Base-by-base conservation (phyloP, 2,797 vertebrate genomes). In the Brachyalestes nurse region DNA sequence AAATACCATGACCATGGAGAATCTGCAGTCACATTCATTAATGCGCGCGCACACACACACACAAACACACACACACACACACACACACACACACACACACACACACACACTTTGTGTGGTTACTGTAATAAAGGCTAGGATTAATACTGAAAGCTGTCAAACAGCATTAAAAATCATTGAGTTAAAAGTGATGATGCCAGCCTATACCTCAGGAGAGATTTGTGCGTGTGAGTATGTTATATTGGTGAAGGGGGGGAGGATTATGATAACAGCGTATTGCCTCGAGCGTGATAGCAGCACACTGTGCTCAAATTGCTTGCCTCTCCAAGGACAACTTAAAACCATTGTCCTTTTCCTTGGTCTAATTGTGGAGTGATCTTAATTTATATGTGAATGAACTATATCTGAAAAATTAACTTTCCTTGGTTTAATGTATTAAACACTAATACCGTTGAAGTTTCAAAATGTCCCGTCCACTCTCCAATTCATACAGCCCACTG, bases 101-200 rank as follows among this genome's bases (percentile, higher is more conserved):
- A 64, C 61, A 38, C 45, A 64, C 64, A 55, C 21, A 51, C 61
- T n/a, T n/a, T 62, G 60, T 65, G 58, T 13, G 7, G 25, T 14
- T 34, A 2, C 25, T 16, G 28, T 8, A 25, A 16, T 64, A 64
- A 64, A 38, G 13, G 34, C 61, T 38, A 62, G 25, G 25, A 28
- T 28, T 62, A 28, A 62, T 34, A 62, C 60, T 34, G 60, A 62
- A 62, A 28, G 60, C 13, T 62, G 60, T 34, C 60, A 62, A 62
- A 62, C 58, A 10, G 21, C 23, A 60, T 55, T 40, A 66, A 38
- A 38, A 61, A 49, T 49, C 7, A 40, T 49, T 10, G 23, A 62
- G 9, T 51, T 42, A 64, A 61, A 75, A 69, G 25, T 67, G 53
- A 53, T 25, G 55, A 64, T 58, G 58, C 25, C 47, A 49, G 72